A percentile compares a stretch with the other conserved stretches of the same genome.
phyloP scores from a whole-genome alignment of 2,888 invertebrate species.

The Hirtodrosophila alboralis region DNA sequence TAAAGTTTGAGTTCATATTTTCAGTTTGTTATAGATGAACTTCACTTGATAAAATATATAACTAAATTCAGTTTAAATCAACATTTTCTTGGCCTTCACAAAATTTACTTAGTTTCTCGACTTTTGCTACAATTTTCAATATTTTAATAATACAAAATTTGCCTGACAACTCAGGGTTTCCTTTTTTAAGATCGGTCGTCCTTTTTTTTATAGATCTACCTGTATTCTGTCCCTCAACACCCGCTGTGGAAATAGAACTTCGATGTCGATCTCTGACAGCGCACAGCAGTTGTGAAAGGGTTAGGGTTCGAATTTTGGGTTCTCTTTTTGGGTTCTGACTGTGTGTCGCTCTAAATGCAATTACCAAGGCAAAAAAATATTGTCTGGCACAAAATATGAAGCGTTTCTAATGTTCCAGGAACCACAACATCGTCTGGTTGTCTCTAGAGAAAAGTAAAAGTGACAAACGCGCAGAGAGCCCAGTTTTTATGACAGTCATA shows the following conservation, averaged over 20 bases:
- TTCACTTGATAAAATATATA: no score
- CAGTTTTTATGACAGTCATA: conserved; percentile 73
- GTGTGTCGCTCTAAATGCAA: conserved; percentile 68
- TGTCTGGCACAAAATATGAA: conserved; percentile 62
- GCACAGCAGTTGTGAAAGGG: conserved; percentile 59
- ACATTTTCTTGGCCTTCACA: no score
- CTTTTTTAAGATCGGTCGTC: no score
- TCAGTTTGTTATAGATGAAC: no score
- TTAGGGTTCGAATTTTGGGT: conserved; percentile 12
- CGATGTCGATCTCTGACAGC: conserved; percentile 27
- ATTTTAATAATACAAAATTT: no score
- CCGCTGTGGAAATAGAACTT: conserved; percentile 72
- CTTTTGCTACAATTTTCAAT: no score
- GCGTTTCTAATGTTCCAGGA: conserved; percentile 64
- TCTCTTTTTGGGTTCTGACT: conserved; percentile 5
- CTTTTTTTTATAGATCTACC: conserved; percentile 11
- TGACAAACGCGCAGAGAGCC: conserved; percentile 41
- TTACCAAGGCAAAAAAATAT: conserved; percentile 44
- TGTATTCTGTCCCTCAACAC: conserved; percentile 16
- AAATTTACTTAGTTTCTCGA: no score
- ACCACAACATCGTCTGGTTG: conserved; percentile 23
- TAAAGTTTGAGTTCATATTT: no score
- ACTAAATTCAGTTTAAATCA: no score
- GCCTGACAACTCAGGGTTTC: no score
- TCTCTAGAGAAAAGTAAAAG: conserved; percentile 66